Conservation (phyloP, 2,888 invertebrate genomes). For the Drosophila algonquin region DNA sequence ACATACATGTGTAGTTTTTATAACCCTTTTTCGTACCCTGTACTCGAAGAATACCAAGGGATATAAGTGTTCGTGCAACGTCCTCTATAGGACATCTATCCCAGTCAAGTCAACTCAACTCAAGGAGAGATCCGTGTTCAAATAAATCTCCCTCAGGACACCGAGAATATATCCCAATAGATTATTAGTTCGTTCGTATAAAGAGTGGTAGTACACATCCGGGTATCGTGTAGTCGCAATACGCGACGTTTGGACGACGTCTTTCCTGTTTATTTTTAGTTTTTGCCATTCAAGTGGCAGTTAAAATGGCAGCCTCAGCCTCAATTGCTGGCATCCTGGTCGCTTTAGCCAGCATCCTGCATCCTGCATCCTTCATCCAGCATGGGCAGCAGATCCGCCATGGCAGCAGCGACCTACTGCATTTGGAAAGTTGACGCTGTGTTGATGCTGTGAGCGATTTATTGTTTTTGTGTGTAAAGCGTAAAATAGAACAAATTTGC, state of each 20-base stretch:
- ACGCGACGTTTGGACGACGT: too few species aligned
- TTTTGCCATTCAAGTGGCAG: slow-evolving; percentile 75
- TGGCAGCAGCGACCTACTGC: slow-evolving; percentile 51
- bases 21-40: neutral
- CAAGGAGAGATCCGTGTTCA: too few species aligned
- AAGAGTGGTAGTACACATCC: too few species aligned
- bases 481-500: slow-evolving; percentile 77
- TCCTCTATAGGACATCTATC: too few species aligned
- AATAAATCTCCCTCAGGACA: too few species aligned
- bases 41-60: too few species aligned
- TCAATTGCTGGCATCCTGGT: slow-evolving; percentile 66
- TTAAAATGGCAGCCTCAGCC: slow-evolving; percentile 75
- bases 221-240: too few species aligned
- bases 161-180: neutral
- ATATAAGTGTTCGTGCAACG: too few species aligned
- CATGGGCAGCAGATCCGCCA: neutral
- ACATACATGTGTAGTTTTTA: slow-evolving; percentile 26
- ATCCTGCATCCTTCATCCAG: neutral
- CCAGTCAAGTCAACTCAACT: too few species aligned
- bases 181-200: too few species aligned
- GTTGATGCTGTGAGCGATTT: slow-evolving; percentile 77
- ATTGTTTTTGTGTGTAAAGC: slow-evolving; percentile 78
- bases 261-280: slow-evolving; percentile 43
- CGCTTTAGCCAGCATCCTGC: slow-evolving; percentile 24
- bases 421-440: slow-evolving; percentile 73